Evolutionary conservation across 2,113 vertebrate genomes (phyloP).

Genomic region (Myiopsitta monachus): DNA sequence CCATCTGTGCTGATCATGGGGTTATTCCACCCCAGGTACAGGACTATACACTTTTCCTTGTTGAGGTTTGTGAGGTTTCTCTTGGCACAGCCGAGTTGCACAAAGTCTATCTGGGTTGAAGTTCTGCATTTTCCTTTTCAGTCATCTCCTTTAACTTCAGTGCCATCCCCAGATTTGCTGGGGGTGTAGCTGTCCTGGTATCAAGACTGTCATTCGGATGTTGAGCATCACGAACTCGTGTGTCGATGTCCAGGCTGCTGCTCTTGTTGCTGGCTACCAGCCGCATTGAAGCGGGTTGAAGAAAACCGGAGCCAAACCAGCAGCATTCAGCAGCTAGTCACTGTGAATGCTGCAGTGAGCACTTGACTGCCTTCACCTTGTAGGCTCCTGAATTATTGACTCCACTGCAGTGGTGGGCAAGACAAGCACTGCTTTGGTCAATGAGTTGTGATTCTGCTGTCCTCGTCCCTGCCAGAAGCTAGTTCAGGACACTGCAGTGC

Average conservation of each 20-base stretch:
- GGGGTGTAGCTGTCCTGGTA: not conserved
- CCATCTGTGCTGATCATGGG: not conserved
- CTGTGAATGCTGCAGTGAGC: not conserved
- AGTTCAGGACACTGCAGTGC: not conserved
- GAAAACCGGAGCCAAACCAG: not conserved
- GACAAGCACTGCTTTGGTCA: too few species aligned
- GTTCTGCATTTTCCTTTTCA: not conserved
- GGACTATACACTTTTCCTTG: not conserved
- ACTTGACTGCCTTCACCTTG: not conserved
- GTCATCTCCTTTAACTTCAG: not conserved
- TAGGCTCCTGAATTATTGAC: not conserved
- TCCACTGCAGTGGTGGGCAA: not conserved
- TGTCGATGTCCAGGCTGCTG: not conserved
- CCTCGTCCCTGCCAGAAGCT: not conserved
- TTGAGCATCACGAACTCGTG: not conserved
- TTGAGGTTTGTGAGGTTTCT: not conserved
- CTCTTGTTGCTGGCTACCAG: not conserved
- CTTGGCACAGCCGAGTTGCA: not conserved
- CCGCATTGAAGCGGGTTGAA: not conserved
- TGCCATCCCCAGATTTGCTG: accelerated
- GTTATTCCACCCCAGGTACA: not conserved
- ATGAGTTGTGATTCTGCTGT: not conserved
- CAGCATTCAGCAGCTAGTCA: not conserved
- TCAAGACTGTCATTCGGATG: not conserved
- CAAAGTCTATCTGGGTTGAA: not conserved